Percentiles rank a stretch among this genome's conserved stretches.
Conservation (phyloP, 2,797 vertebrate genomes). For the Philypnodon macrostomus region DNA sequence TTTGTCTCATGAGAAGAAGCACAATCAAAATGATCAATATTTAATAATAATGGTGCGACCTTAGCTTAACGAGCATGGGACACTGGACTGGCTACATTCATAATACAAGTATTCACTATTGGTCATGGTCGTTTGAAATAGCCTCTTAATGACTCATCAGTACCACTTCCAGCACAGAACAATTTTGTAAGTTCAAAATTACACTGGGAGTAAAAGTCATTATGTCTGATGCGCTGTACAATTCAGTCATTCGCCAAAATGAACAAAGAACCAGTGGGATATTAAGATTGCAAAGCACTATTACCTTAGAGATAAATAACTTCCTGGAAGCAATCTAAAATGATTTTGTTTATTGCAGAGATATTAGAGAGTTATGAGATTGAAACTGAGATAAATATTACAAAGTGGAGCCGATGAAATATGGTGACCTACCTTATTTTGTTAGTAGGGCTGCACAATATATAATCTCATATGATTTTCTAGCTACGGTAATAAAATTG, state of each 20-base stretch:
- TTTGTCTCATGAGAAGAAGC: conserved; percentile 11
- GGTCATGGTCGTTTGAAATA: conserved; percentile 3
- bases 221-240: no score
- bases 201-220: conserved; percentile 11
- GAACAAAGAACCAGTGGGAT: conserved; percentile 17
- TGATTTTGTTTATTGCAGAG: background rate
- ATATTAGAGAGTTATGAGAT: background rate
- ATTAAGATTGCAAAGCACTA: conserved; percentile 9
- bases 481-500: no score
- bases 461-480: no score
- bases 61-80: background rate
- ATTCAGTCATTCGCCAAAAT: conserved; percentile 9
- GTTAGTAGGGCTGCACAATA: no score
- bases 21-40: background rate
- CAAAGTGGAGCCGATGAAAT: conserved; percentile 26
- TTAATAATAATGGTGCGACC: conserved; percentile 5
- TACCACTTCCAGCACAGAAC: conserved; percentile 16
- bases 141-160: conserved; percentile 11
- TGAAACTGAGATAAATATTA: conserved; percentile 1
- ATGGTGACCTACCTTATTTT: no score
- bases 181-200: conserved; percentile 20
- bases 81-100: conserved; percentile 8
- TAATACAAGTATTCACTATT: conserved; percentile 15
- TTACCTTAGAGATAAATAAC: background rate
- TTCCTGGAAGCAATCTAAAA: conserved; percentile 16